Evolutionary conservation across 1,140 invertebrate genomes (phyloP).

Genomic region (Cotesia glomerata): DNA sequence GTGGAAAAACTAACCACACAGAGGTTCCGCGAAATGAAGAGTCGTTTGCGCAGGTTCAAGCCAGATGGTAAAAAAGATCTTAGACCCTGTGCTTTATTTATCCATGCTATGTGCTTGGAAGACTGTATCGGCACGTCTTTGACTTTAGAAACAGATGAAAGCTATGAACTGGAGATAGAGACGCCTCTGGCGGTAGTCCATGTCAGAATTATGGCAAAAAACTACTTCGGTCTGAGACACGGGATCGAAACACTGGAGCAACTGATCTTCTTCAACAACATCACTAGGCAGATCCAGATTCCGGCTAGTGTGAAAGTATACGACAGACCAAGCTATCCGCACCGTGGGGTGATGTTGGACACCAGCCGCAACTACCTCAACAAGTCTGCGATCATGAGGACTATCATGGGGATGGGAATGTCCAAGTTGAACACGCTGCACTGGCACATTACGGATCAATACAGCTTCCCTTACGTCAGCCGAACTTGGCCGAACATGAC

Average conservation of each 20-base stretch:
- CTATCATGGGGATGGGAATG: slow-evolving; percentile 80
- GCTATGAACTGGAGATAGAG: slow-evolving; percentile 68
- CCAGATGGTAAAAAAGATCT: slow-evolving; percentile 26
- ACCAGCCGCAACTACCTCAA: slow-evolving; percentile 78
- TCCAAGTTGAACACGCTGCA: slow-evolving; percentile 82
- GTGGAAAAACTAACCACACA: no score
- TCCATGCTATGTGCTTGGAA: slow-evolving; percentile 46
- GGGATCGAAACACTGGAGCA: slow-evolving; percentile 80
- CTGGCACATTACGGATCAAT: slow-evolving; percentile 13
- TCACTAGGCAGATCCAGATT: slow-evolving; percentile 67
- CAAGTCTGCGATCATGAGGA: slow-evolving; percentile 72
- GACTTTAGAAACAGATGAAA: slow-evolving; percentile 71
- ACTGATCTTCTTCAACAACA: slow-evolving; percentile 75
- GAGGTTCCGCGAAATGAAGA: neutral
- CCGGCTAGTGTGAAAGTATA: slow-evolving; percentile 67
- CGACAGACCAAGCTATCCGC: slow-evolving; percentile 76
- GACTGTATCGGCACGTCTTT: slow-evolving; percentile 44
- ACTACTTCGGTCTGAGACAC: slow-evolving; percentile 78
- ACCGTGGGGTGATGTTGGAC: slow-evolving; percentile 79
- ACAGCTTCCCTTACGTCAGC: slow-evolving; percentile 77
- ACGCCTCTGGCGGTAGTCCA: slow-evolving; percentile 61
- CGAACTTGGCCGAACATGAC: slow-evolving; percentile 72
- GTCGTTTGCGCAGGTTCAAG: slow-evolving; percentile 49
- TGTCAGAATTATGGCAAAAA: slow-evolving; percentile 68
- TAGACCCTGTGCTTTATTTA: slow-evolving; percentile 37